phyloP scores from a whole-genome alignment of 2,797 vertebrate genomes.

The Propithecus perrieri region DNA sequence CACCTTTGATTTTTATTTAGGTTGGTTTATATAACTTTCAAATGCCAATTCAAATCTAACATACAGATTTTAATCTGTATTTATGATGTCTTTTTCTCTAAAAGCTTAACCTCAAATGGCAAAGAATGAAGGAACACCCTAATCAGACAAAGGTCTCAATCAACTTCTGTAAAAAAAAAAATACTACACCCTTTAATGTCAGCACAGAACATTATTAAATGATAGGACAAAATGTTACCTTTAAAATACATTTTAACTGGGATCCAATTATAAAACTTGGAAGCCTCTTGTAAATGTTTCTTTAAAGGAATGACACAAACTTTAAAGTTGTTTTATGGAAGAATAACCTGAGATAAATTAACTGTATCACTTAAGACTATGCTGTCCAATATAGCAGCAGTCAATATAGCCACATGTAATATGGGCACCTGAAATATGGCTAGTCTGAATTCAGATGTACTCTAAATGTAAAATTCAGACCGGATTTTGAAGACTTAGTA shows the following conservation, averaged over 20 bases:
- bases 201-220: neutral
- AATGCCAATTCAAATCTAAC: slow-evolving; percentile 15
- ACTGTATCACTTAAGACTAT: neutral
- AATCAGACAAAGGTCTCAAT: neutral
- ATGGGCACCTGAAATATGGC: neutral
- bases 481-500: neutral
- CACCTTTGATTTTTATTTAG: slow-evolving; percentile 30
- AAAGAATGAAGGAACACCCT: neutral
- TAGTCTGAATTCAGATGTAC: neutral
- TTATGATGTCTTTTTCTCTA: slow-evolving; percentile 12
- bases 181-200: neutral
- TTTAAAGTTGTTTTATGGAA: neutral
- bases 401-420: neutral
- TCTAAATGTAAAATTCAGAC: neutral
- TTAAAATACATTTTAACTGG: neutral
- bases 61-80: slow-evolving; percentile 50
- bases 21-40: slow-evolving; percentile 3
- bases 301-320: neutral
- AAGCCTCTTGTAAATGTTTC: neutral
- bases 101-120: slow-evolving; percentile 18
- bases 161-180: neutral
- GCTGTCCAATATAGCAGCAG: neutral
- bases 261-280: neutral
- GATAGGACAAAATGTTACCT: neutral
- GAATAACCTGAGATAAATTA: neutral